phyloP scores from a whole-genome alignment of 2,888 invertebrate species.

The Andrena camellia region DNA sequence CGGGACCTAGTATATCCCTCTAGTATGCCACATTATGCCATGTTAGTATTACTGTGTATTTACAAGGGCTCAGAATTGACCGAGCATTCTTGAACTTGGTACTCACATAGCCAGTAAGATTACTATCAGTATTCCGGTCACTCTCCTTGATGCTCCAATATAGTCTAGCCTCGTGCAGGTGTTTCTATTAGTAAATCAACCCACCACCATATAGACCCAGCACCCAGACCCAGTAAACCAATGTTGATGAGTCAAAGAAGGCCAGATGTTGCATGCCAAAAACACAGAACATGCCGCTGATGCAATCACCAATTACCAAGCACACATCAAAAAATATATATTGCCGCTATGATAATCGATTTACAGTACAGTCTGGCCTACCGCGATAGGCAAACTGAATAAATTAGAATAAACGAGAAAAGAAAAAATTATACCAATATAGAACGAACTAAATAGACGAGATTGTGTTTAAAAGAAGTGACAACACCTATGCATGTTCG shows the following conservation, averaged over 20 bases:
- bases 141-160: constrained; percentile 86
- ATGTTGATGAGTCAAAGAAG: constrained; percentile 80
- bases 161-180: constrained; percentile 88
- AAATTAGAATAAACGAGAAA: constrained; percentile 17
- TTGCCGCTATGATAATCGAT: constrained; percentile 28
- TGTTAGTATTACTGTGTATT: constrained; percentile 51
- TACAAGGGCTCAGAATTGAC: constrained; percentile 46
- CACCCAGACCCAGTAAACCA: constrained; percentile 80
- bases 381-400: constrained; percentile 23
- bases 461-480: constrained; percentile 10
- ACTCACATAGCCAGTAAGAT: constrained; percentile 82
- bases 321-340: constrained; percentile 75
- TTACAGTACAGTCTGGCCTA: constrained; percentile 43
- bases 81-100: constrained; percentile 65
- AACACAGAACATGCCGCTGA: constrained; percentile 85
- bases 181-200: constrained; percentile 86
- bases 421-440: not conserved
- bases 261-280: constrained; percentile 84
- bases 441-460: constrained; percentile 27
- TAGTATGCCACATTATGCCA: not conserved
- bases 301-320: constrained; percentile 83
- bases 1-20: not conserved
- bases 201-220: constrained; percentile 80
- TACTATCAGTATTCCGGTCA: constrained; percentile 82
- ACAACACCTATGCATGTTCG: constrained; percentile 22